Evolutionary conservation across 2,113 vertebrate genomes (phyloP).

Genomic region (Vicugna pacos): DNA sequence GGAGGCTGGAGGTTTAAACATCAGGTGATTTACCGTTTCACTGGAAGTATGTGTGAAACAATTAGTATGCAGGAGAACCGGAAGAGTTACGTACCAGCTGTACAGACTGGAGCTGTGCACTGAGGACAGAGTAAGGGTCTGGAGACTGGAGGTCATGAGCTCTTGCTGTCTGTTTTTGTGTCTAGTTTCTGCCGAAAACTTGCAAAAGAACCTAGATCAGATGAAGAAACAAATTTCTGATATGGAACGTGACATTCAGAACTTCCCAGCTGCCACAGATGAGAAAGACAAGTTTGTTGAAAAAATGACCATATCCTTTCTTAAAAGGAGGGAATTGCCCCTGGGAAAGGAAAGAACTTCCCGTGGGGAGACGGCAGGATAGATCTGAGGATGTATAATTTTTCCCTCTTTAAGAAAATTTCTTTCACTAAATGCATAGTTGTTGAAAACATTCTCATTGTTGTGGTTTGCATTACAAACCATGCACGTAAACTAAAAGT

Average conservation of each 20-base stretch:
- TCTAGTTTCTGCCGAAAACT: constrained; percentile 90
- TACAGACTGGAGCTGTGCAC: neutral
- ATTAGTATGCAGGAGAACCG: neutral
- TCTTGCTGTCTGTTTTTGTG: constrained; percentile 38
- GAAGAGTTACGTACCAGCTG: neutral
- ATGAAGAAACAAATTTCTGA: constrained; percentile 91
- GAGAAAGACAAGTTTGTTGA: constrained; percentile 90
- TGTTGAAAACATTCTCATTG: neutral
- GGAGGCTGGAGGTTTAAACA: constrained; percentile 1
- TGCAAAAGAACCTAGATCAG: constrained; percentile 92
- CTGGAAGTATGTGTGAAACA: neutral
- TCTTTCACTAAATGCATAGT: neutral
- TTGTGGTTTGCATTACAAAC: neutral
- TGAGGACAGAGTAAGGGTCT: neutral
- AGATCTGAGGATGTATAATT: neutral
- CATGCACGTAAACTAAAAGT: neutral
- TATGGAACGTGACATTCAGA: constrained; percentile 89
- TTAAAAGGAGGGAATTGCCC: neutral
- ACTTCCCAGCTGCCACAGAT: constrained; percentile 88
- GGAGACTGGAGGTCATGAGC: constrained; percentile 42
- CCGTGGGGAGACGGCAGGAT: neutral
- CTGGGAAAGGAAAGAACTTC: neutral
- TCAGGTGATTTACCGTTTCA: constrained; percentile 23
- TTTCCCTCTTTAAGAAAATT: neutral
- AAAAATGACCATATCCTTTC: constrained; percentile 93